Base-by-base conservation (phyloP, 1,140 invertebrate genomes). In the Arctopsyche grandis region DNA sequence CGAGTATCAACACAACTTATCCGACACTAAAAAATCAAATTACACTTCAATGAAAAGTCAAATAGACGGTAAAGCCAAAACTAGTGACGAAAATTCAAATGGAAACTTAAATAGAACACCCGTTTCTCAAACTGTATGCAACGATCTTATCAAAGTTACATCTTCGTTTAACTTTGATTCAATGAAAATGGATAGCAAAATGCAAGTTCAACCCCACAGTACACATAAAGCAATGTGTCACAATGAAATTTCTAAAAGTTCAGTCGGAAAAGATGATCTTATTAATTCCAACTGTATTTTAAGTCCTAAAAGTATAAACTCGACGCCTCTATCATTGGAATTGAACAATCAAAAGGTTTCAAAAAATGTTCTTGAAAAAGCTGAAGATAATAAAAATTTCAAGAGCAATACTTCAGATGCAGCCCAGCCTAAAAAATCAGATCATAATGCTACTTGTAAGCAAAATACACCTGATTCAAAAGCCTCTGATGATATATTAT, bases 111-210 rank as follows among this genome's bases (percentile, higher is more conserved):
- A 12, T 10, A 66, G 24, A 26, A 24, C 12, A 14, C 9, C 22
- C 5, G 7, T n/a, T 26, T 12, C 21, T 19, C 69, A 71, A 71
- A 38, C 69, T 16, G 69, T 71, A 0, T 71, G 69, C 22, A 71
- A 71, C 46, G 69, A 71, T 71, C 44, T 71, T 0, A 24, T 71
- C 1, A 71, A 71, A 71, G 69, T 71, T 12, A 71, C 69, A 12
- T 71, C 69, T n/a, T 71, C 69, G 16, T 71, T 38, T 9, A 48
- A 71, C 43, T 71, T 71, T 21, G 44, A 71, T 9, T 71, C 69
- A 0, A 29, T 66, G 5, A 21, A 66, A 14, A 9, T 5, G 12
- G 63, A 66, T 22, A 66, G 24, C 26, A 66, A 26, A 66, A 9
- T 14, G 4, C 21, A 29, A 4, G 22, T 22, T 5, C 63, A 66